Evolutionary conservation across 2,888 invertebrate species (phyloP).

Genomic region (Galerucella nymphaeae): DNA sequence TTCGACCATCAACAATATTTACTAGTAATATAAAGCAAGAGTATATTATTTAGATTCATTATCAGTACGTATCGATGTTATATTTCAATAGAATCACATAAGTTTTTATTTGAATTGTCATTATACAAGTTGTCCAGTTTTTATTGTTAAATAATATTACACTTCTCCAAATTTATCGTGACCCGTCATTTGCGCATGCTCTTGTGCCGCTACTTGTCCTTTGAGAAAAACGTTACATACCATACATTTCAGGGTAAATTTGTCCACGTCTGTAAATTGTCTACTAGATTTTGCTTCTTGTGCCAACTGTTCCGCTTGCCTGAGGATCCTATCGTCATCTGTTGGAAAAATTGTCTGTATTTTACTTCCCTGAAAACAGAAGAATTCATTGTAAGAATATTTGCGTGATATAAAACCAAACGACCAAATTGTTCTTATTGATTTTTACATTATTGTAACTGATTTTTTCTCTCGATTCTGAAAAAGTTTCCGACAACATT

Average conservation of each 20-base stretch:
- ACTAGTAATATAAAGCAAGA: too few species aligned
- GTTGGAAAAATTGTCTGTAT: conserved; percentile 85
- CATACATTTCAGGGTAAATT: conserved; percentile 85
- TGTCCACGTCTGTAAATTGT: conserved; percentile 91
- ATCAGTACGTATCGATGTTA: too few species aligned
- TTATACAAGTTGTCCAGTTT: neutral
- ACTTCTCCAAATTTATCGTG: conserved; percentile 86
- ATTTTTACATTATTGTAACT: too few species aligned
- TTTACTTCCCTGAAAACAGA: conserved; percentile 72
- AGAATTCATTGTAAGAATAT: neutral
- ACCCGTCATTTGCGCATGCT: conserved; percentile 86
- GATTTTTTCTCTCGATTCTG: too few species aligned
- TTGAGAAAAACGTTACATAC: conserved; percentile 81
- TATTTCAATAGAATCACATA: too few species aligned
- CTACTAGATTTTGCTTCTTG: conserved; percentile 88
- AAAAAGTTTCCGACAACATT: too few species aligned
- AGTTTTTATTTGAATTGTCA: neutral
- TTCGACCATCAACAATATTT: neutral
- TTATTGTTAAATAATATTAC: conserved; percentile 32
- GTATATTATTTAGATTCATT: too few species aligned
- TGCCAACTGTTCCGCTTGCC: conserved; percentile 86
- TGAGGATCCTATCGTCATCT: conserved; percentile 77
- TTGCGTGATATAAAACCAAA: too few species aligned
- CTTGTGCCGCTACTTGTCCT: conserved; percentile 85
- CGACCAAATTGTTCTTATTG: too few species aligned